Percentiles rank a stretch among this genome's conserved stretches.
These are phyloP conservation scores for Macrophya alboannulata DNA, from an alignment of 2,888 invertebrate species.

Conservation along the genomic window DNA sequence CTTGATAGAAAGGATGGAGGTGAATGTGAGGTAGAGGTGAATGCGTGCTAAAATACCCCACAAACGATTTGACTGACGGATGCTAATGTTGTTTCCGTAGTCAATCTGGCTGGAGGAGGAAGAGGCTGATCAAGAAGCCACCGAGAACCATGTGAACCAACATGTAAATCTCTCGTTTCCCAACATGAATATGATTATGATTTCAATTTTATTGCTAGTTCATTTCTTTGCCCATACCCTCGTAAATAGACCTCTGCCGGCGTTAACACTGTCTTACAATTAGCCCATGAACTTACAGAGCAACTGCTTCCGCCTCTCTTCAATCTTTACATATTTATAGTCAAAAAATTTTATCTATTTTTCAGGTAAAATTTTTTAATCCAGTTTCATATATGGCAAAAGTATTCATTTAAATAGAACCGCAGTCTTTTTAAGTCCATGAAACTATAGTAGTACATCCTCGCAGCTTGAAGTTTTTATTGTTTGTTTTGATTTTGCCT, in stretches of 20 bases:
- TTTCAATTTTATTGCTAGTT: slow-evolving; percentile 57
- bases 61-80: slow-evolving; percentile 68
- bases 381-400: neutral
- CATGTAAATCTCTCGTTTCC: slow-evolving; percentile 74
- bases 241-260: slow-evolving; percentile 50
- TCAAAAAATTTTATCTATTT: neutral
- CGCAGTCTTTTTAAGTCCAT: slow-evolving; percentile 59
- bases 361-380: neutral
- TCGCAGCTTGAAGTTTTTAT: slow-evolving; percentile 58
- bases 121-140: slow-evolving; percentile 78
- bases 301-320: slow-evolving; percentile 10
- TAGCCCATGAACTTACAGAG: slow-evolving; percentile 66
- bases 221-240: slow-evolving; percentile 47
- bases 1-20: neutral
- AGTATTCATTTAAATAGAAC: neutral
- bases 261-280: slow-evolving; percentile 55
- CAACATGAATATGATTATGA: slow-evolving; percentile 47
- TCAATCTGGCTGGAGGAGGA: slow-evolving; percentile 80
- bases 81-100: slow-evolving; percentile 78
- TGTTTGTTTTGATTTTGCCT: slow-evolving; percentile 59
- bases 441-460: slow-evolving; percentile 46
- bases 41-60: slow-evolving; percentile 16
- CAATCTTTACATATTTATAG: neutral
- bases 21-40: slow-evolving; percentile 35
- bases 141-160: slow-evolving; percentile 79